Conservation (phyloP, 2,888 invertebrate species). For the Calliopum simillimum region DNA sequence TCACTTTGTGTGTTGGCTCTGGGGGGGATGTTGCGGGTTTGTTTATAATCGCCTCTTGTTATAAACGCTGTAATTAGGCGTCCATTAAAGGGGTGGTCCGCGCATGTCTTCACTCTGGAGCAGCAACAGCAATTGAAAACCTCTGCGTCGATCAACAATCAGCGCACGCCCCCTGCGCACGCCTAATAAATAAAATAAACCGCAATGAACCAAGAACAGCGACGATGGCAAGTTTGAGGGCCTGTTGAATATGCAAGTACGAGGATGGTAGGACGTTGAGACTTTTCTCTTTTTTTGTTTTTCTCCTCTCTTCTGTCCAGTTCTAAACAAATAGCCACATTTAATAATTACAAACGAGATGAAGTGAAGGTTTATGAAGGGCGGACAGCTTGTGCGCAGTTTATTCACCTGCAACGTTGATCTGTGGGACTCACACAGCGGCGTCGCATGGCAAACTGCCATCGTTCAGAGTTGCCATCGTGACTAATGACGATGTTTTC, state of each 20-base stretch:
- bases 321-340: slow-evolving; percentile 61
- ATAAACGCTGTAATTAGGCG: slow-evolving; percentile 68
- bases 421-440: slow-evolving; percentile 23
- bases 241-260: too few species aligned
- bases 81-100: slow-evolving; percentile 68
- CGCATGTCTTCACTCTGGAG: slow-evolving; percentile 61
- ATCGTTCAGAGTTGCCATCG: background rate
- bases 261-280: too few species aligned
- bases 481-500: slow-evolving; percentile 18
- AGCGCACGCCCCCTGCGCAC: slow-evolving; percentile 63
- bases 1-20: background rate
- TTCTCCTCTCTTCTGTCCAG: too few species aligned
- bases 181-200: slow-evolving; percentile 63
- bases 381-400: slow-evolving; percentile 62
- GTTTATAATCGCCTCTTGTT: slow-evolving; percentile 62
- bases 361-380: slow-evolving; percentile 59
- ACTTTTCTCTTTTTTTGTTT: too few species aligned
- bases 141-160: slow-evolving; percentile 60
- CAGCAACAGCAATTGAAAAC: slow-evolving; percentile 49
- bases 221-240: slow-evolving; percentile 15
- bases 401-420: slow-evolving; percentile 60
- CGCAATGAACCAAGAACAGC: background rate
- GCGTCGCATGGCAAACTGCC: background rate
- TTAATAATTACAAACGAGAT: slow-evolving; percentile 59
- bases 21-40: slow-evolving; percentile 27